Conservation (phyloP, 2,888 invertebrate genomes). For the Cryptocephalus primarius region DNA sequence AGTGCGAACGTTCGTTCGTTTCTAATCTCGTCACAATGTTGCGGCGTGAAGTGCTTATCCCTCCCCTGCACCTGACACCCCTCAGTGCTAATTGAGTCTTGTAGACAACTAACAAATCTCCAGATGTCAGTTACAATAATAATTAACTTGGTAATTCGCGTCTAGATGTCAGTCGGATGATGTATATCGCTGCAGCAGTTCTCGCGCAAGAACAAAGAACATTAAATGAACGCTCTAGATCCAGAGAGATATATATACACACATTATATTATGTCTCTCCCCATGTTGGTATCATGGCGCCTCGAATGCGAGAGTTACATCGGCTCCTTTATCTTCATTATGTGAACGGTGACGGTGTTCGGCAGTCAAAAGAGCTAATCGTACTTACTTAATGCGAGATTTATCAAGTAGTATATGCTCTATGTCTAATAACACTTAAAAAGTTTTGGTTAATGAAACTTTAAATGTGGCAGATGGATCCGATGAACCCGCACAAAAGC, state of each 20-base stretch:
- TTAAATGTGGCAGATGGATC: too few species aligned
- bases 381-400: too few species aligned
- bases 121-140: conserved; percentile 34
- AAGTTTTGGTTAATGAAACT: too few species aligned
- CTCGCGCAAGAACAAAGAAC: conserved; percentile 10
- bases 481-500: too few species aligned
- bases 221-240: conserved; percentile 9
- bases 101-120: conserved; percentile 32
- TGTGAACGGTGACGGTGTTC: not conserved
- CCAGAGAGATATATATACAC: conserved; percentile 3
- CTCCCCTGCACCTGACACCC: conserved; percentile 1
- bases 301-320: not conserved
- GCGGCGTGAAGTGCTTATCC: too few species aligned
- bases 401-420: too few species aligned
- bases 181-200: conserved; percentile 20
- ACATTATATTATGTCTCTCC: conserved; percentile 2
- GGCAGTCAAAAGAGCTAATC: too few species aligned
- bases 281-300: conserved; percentile 2
- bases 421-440: too few species aligned
- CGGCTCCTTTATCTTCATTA: conserved; percentile 10
- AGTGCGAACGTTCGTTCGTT: too few species aligned
- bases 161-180: conserved; percentile 22
- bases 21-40: too few species aligned
- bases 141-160: conserved; percentile 37
- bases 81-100: conserved; percentile 14